A percentile compares a stretch with the other conserved stretches of the same genome.
Evolutionary conservation across 2,888 invertebrate species (phyloP).

Genomic region (Vesta saturnalis): DNA sequence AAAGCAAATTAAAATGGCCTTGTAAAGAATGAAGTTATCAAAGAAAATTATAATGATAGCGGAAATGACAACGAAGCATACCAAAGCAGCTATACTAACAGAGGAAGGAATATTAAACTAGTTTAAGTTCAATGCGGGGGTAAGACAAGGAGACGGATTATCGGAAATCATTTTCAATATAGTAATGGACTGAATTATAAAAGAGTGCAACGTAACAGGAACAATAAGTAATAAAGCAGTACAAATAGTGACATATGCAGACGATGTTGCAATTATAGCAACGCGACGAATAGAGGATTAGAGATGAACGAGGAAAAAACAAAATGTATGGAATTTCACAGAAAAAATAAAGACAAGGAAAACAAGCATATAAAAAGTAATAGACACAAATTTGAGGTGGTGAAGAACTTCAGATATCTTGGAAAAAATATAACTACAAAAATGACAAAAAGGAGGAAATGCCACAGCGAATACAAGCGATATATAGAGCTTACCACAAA

Average conservation of each 20-base stretch:
- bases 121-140: conserved; percentile 2
- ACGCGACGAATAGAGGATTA: background rate
- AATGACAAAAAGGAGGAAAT: background rate
- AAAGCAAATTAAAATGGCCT: too few relatives aligned
- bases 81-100: background rate
- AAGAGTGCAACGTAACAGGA: conserved; percentile 5
- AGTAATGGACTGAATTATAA: conserved; percentile 5
- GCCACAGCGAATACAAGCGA: conserved; percentile 1
- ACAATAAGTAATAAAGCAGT: conserved; percentile 8
- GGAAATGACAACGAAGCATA: conserved; percentile 2
- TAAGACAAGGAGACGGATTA: too few relatives aligned
- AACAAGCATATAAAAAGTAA: background rate
- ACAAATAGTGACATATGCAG: conserved; percentile 5
- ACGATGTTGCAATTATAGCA: conserved; percentile 10
- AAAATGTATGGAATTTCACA: background rate
- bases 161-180: conserved; percentile 8
- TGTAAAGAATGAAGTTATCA: too few relatives aligned
- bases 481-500: background rate
- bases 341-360: background rate
- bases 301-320: background rate
- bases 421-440: too few relatives aligned
- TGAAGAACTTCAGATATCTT: background rate
- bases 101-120: background rate
- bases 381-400: background rate
- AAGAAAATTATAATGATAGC: background rate